Conservation (phyloP, 2,113 vertebrate genomes). For the Chloropsis hardwickii region DNA sequence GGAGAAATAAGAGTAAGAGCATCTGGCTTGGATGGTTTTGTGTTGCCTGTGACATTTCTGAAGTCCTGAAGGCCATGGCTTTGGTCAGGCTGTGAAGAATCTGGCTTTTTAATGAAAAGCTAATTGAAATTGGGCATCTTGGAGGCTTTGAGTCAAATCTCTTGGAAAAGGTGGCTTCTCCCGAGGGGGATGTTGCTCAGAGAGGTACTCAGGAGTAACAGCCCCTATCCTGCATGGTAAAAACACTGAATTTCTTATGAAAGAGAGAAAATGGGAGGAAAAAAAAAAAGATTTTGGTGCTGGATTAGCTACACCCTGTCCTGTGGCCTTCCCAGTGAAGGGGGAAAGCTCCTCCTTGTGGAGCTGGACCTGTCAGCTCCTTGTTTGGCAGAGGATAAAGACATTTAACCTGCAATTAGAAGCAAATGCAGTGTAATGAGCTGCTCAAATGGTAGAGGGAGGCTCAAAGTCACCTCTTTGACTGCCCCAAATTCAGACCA, state of each 20-base stretch:
- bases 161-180: not conserved
- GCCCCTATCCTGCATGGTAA: not conserved
- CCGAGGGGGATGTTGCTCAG: not conserved
- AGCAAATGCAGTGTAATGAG: not conserved
- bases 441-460: not conserved
- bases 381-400: not conserved
- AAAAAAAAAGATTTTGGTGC: not conserved
- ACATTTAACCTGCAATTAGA: not conserved
- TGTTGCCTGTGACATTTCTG: not conserved
- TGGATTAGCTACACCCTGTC: not conserved
- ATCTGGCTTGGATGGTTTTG: not conserved
- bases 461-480: not conserved
- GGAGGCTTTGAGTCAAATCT: not conserved
- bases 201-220: not conserved
- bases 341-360: not conserved
- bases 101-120: not conserved
- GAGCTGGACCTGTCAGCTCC: not conserved
- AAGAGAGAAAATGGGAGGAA: no score
- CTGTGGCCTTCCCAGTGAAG: not conserved
- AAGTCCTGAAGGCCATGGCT: fast-evolving
- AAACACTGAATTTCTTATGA: not conserved
- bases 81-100: not conserved
- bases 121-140: not conserved
- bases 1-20: slow-evolving; percentile 79
- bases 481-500: not conserved